Base-by-base conservation (phyloP, 1,140 invertebrate genomes). In the Orius insidiosus region DNA sequence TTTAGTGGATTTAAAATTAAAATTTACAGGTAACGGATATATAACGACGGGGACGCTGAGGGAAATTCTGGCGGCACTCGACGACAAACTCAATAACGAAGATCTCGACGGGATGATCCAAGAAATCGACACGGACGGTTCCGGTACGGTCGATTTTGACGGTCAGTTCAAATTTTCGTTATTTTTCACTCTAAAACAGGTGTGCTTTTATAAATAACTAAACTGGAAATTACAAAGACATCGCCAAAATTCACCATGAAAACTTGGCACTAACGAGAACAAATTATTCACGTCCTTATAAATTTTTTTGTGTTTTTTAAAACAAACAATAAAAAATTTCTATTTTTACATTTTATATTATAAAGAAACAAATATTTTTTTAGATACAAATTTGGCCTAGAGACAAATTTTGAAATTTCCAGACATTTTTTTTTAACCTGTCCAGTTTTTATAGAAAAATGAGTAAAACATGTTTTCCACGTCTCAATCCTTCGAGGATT, bases 71-170 rank as follows among this genome's bases (percentile, higher is more conserved):
- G 77, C 78, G 18, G 88, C 88, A 4, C 68, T 93, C 14, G 88
- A 93, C 55, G 86, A 92, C 60, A 92, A 90, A 61, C 70, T 93
- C 2, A 85, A 78, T 41, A 79, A 74, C 56, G 68, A 75, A 8
- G 79, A 83, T 57, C 68, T 93, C 43, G 86, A 92, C 59, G 85
- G 87, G 42, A 93, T 93, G 61, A 87, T 86, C 53, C 79, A 81
- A 54, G 88, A 93, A 69, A 93, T 93, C 57, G 88, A 93, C 64
- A 87, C 87, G 50, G 88, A 93, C 61, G 86, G n/a, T 40, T 87
- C 84, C 32, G 86, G 86, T 56, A 92, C 86, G 32, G 85, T 92
- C 45, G 85, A 86, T 60, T 85, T 85, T 60, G 82, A 85, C 67
- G 81, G 80, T 84, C 61, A 58, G 55, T 61, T 10, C 11, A 3